phyloP scores from a whole-genome alignment of 2,113 vertebrate species.

The Erpornis zantholeuca region DNA sequence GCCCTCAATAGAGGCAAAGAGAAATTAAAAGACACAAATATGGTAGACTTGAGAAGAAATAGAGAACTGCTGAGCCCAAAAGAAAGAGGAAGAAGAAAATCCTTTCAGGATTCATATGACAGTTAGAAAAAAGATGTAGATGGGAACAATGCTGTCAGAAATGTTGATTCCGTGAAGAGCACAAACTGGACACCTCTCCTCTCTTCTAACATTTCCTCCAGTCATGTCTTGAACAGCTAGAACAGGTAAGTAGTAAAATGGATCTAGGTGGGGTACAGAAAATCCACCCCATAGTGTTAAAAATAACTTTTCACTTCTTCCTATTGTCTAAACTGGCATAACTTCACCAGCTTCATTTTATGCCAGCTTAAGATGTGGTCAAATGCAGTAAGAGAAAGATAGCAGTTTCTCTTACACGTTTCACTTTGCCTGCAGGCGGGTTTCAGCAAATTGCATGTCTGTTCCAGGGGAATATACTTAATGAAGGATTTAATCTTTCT shows the following conservation, averaged over 20 bases:
- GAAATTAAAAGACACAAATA: neutral
- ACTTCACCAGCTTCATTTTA: neutral
- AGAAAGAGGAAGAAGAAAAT: neutral
- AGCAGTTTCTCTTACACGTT: neutral
- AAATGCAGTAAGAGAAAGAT: neutral
- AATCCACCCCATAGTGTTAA: neutral
- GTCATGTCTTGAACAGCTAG: neutral
- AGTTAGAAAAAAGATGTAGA: neutral
- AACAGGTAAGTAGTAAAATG: neutral
- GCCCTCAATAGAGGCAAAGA: neutral
- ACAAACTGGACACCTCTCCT: neutral
- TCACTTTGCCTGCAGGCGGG: neutral
- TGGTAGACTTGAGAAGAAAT: neutral
- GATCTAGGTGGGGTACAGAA: neutral
- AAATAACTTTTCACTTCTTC: neutral
- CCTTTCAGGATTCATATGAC: neutral
- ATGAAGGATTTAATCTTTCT: neutral
- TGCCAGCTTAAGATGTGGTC: neutral
- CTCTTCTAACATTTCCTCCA: neutral
- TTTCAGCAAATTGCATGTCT: neutral
- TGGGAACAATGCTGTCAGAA: neutral
- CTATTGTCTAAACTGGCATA: neutral
- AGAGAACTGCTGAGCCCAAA: neutral
- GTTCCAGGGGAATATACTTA: neutral
- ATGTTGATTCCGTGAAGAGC: neutral